phyloP scores from a whole-genome alignment of 53 echinoderm and acorn worm species.

The Pentamera pediparva region DNA sequence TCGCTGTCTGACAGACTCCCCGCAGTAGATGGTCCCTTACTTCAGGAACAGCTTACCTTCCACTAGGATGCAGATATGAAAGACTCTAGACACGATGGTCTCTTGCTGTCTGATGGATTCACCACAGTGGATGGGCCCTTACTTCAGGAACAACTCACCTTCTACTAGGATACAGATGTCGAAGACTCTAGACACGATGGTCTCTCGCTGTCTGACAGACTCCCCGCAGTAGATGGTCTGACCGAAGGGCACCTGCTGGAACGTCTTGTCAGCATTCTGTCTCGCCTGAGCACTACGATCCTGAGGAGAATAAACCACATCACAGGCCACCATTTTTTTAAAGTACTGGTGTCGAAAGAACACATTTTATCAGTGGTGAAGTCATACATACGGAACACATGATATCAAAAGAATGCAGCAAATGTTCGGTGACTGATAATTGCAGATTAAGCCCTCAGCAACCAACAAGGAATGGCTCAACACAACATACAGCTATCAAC shows the following conservation, averaged over 20 bases:
- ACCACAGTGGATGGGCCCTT: slow-evolving; percentile 42
- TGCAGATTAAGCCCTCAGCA: too few species aligned
- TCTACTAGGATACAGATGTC: slow-evolving; percentile 91
- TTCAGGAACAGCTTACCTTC: too few species aligned
- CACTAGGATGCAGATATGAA: slow-evolving; percentile 86
- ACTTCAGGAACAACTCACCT: slow-evolving; percentile 62
- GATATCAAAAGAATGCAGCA: too few species aligned
- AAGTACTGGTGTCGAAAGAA: too few species aligned
- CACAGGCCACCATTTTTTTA: too few species aligned
- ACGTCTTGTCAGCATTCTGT: slow-evolving; percentile 79
- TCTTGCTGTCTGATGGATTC: slow-evolving; percentile 70
- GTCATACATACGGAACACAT: too few species aligned
- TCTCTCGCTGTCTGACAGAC: slow-evolving; percentile 69
- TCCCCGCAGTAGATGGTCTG: slow-evolving; percentile 78
- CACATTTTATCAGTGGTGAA: too few species aligned
- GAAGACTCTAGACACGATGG: slow-evolving; percentile 78
- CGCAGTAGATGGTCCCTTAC: slow-evolving; percentile 75
- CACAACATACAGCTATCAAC: too few species aligned
- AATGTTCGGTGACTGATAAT: too few species aligned
- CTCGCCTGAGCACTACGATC: slow-evolving; percentile 79
- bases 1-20: slow-evolving; percentile 70
- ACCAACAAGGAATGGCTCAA: too few species aligned
- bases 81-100: slow-evolving; percentile 72
- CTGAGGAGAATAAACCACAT: slow-evolving; percentile 20
- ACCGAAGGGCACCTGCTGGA: slow-evolving; percentile 62